Evolutionary conservation across 2,797 vertebrate genomes (phyloP), one percentile per base, ranked within the genome.

Genomic region (Rhyacichthys aspro): DNA sequence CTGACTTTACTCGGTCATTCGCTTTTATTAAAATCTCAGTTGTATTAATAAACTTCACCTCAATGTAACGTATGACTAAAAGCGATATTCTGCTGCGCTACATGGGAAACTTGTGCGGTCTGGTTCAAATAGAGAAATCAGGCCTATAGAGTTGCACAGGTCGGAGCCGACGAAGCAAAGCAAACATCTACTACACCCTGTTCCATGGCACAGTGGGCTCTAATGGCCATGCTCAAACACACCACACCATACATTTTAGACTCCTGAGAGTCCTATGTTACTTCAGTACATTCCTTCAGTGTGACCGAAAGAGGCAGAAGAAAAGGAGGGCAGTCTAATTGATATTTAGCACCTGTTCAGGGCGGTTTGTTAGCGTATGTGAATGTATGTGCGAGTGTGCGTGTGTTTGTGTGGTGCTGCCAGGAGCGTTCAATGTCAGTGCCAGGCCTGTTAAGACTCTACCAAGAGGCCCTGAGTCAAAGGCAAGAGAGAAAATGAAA

Each of bases 281-380:
- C 52, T 42, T 68, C 66, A 64, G 45, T 44, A 71, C 67, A 69
- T 74, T 72, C 68, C 58, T 34, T 74, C 55, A 64, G 50, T 42
- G 38, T 52, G 63, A 44, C 47, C 9, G 36, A 77, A 63, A 70
- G 58, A 69, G 70, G 76, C 80, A 73, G 62, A 72, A 68, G 57
- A 59, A 79, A 76, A 63, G 33, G 55, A 70, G 67, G 53, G 50
- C 56, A 48, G 38, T 58, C 70, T 86, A 84, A 87, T 86, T 85
- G 83, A 89, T 87, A 90, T 84, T 81, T 79, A 84, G 84, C 84
- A 86, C 83, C 86, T 83, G 86, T 82, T 72, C 37, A 74, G 77
- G 72, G 77, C 61, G 43, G n/a, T 60, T 59, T 58, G 55, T 68
- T 60, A 2, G 57, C 7, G 9, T 33, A 58, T 48, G 36, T 42